These are phyloP conservation scores for Microctonus brassicae DNA, from an alignment of 2,888 invertebrate genomes.

Conservation along the genomic window DNA sequence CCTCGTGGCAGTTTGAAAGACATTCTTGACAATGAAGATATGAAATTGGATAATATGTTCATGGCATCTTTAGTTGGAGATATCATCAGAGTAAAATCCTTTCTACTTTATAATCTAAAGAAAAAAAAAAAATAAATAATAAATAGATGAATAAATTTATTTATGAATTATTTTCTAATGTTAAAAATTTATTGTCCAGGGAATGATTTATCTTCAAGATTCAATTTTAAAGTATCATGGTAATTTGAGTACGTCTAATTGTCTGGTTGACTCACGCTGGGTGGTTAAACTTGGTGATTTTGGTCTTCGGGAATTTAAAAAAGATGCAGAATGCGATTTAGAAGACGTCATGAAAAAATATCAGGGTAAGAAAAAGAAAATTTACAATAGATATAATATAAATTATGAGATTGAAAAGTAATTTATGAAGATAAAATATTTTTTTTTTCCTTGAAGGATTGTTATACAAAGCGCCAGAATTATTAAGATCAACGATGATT, in stretches of 20 bases:
- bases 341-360: conserved; percentile 76
- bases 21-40: conserved; percentile 94
- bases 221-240: conserved; percentile 85
- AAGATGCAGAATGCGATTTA: conserved; percentile 79
- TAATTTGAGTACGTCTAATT: conserved; percentile 80
- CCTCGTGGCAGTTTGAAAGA: conserved; percentile 93
- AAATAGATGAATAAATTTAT: neutral
- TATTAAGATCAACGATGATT: conserved; percentile 69
- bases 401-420: neutral
- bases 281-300: conserved; percentile 94
- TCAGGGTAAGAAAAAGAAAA: conserved; percentile 73
- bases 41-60: conserved; percentile 96
- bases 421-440: neutral
- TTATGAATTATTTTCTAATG: neutral
- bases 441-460: conserved; percentile 75
- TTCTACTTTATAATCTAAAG: neutral
- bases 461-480: conserved; percentile 86
- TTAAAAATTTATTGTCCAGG: conserved; percentile 72
- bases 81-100: conserved; percentile 86
- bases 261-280: conserved; percentile 95
- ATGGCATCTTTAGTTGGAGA: conserved; percentile 95
- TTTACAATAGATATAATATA: neutral
- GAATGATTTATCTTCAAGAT: conserved; percentile 91
- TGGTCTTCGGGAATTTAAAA: conserved; percentile 88
- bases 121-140: neutral